Evolutionary conservation across 2,113 vertebrate genomes (phyloP), one percentile per base, ranked within the genome.

Genomic region (Donacobius atricapilla): DNA sequence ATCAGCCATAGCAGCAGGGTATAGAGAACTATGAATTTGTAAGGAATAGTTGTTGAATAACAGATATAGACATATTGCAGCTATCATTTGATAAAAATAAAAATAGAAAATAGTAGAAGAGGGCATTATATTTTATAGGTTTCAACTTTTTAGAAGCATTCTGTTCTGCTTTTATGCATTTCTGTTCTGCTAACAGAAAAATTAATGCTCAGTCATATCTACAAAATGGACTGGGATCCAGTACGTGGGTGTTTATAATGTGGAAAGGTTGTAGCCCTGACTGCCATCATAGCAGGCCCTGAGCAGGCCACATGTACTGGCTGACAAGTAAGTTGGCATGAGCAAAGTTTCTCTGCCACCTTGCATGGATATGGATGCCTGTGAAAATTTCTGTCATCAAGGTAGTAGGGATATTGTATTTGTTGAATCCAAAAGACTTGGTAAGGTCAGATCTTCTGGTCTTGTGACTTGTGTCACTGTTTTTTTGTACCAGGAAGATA

Each of bases 91-190:
- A 51, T n/a, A 60, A 40, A 81, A 45, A 68, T 35, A 70, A 58
- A 53, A 61, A 8, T 7, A 42, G 9, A 61, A 54, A 73, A 69
- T 33, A 20, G 9, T 40, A 50, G 50, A 65, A 19, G 44, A 86
- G 2, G 7, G 4, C 0, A 0, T 66, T 70, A 23, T 8, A 9
- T 76, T 64, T 58, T 39, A 37, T 58, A 16, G 13, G 11, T 68
- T 50, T 64, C 35, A 19, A 1, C 27, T 84, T 39, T 81, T 81
- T 73, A 37, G 58, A n/a, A n/a, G n/a, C n/a, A n/a, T n/a, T n/a
- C n/a, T n/a, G n/a, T n/a, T n/a, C n/a, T n/a, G n/a, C n/a, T 65
- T 9, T 6, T 28, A 33, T 17, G 15, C 18, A 33, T 24, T 87
- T 84, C 44, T 58, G 6, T 53, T 81, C 22, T 68, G 27, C 57